Base-by-base conservation (phyloP, 1,140 invertebrate genomes). In the Nebria ingens region DNA sequence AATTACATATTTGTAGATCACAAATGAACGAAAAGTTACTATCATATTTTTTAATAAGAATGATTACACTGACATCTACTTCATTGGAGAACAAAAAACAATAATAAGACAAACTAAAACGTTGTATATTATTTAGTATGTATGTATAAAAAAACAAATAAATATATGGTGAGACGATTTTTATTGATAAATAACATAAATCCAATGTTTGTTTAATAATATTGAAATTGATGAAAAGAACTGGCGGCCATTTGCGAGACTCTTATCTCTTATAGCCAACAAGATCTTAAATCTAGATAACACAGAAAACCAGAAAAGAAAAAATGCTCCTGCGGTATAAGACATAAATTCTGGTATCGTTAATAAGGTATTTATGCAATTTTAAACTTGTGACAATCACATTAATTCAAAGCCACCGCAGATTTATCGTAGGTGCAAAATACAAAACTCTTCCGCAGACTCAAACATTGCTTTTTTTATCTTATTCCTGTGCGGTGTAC, bases 351-450 rank as follows among this genome's bases (percentile, higher is more conserved):
- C 9, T 17, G 40, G 6, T 45, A 45, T 11, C 40, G 40, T 45
- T 45, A 45, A 45, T 45, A 45, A 45, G 40, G 15, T 45, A 45
- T 45, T 45, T 45, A 45, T 45, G 40, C 40, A 17, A 17, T 45
- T 45, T 45, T 45, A 45, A 45, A 45, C 15, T 45, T 45, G 9
- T 45, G 40, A 45, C 40, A 45, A 45, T 45, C 3, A 4, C 15
- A 45, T 45, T 45, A 45, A 45, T 45, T 45, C 15, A 4, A 45
- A 45, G 3, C 15, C 3, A 6, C 6, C n/a, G 25, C n/a, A 34
- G 40, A 45, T 45, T 45, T 45, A 45, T 45, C 15, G 17, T 17
- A 4, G 6, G 40, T 13, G 40, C n/a, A n/a, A 34, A 34, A 34
- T 34, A 34, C 6, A 34, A 34, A 34, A n/a, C n/a, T n/a, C n/a